These are phyloP conservation scores for Microctonus hyperodae DNA, from an alignment of 2,888 invertebrate species.

Conservation along the genomic window DNA sequence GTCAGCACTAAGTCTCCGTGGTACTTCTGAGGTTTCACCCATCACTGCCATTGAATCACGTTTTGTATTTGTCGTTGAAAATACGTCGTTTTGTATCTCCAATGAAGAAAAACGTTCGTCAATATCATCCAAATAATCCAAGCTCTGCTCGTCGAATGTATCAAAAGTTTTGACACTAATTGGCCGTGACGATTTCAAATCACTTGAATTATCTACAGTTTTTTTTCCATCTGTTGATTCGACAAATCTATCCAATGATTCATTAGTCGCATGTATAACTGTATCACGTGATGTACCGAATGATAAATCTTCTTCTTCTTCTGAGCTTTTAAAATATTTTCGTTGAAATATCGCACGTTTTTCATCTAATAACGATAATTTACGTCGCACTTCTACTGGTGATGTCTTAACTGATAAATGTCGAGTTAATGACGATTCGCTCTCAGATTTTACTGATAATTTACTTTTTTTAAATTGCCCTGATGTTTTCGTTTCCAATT, in stretches of 20 bases:
- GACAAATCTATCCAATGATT: slow-evolving; percentile 12
- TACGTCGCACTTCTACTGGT: slow-evolving; percentile 50
- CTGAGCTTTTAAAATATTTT: slow-evolving; percentile 48
- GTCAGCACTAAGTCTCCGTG: slow-evolving; percentile 21
- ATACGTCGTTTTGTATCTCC: not conserved
- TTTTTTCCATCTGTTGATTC: not conserved
- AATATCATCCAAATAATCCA: slow-evolving; percentile 47
- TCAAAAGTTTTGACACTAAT: slow-evolving; percentile 58
- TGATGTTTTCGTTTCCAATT: slow-evolving; percentile 1
- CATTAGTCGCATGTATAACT: slow-evolving; percentile 45
- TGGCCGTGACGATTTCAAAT: slow-evolving; percentile 44
- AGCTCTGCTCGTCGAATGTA: slow-evolving; percentile 54
- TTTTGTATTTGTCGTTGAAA: slow-evolving; percentile 18
- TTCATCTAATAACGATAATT: slow-evolving; percentile 54
- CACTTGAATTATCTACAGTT: slow-evolving; percentile 5
- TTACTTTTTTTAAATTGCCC: slow-evolving; percentile 35
- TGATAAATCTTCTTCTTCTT: slow-evolving; percentile 37
- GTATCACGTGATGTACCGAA: slow-evolving; percentile 49
- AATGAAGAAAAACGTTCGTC: slow-evolving; percentile 30
- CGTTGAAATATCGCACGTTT: slow-evolving; percentile 57
- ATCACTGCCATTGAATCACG: slow-evolving; percentile 15
- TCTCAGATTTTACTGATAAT: slow-evolving; percentile 46
- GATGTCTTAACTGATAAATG: slow-evolving; percentile 41
- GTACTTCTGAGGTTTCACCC: slow-evolving; percentile 23
- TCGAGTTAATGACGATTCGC: slow-evolving; percentile 43